phyloP scores from a whole-genome alignment of 2,888 invertebrate species.

The Eilema sororculum region DNA sequence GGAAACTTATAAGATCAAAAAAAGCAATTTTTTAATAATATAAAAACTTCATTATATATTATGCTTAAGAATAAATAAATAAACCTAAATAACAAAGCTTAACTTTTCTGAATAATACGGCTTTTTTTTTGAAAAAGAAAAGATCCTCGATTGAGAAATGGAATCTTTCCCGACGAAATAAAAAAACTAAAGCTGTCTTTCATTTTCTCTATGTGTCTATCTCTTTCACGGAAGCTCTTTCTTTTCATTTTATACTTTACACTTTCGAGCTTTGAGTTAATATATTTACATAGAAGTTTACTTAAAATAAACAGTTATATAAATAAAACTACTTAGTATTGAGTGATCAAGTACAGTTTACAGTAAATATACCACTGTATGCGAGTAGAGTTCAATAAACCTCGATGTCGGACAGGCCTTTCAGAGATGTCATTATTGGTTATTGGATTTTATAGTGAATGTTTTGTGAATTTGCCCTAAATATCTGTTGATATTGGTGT shows the following conservation, averaged over 20 bases:
- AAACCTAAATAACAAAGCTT: background rate
- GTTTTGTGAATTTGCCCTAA: constrained; percentile 62
- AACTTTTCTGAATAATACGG: background rate
- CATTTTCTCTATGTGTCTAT: constrained; percentile 40
- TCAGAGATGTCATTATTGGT: constrained; percentile 72
- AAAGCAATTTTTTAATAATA: background rate
- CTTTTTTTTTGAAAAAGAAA: background rate
- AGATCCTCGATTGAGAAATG: background rate
- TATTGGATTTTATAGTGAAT: constrained; percentile 68
- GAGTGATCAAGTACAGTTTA: constrained; percentile 57
- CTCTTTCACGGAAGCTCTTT: constrained; percentile 59
- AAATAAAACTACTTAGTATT: constrained; percentile 52
- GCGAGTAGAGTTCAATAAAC: constrained; percentile 80
- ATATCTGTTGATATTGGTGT: constrained; percentile 48
- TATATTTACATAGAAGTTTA: constrained; percentile 53
- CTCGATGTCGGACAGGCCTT: constrained; percentile 65
- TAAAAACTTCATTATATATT: background rate
- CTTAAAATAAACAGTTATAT: constrained; percentile 53
- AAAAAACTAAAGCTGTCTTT: constrained; percentile 2
- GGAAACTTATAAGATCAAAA: background rate
- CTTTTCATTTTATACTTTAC: constrained; percentile 61
- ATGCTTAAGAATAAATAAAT: background rate
- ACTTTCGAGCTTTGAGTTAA: constrained; percentile 57
- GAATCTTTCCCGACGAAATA: background rate
- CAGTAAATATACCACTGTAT: constrained; percentile 53